Base-by-base conservation (phyloP, 2,797 vertebrate genomes). In the Momotus momota region DNA sequence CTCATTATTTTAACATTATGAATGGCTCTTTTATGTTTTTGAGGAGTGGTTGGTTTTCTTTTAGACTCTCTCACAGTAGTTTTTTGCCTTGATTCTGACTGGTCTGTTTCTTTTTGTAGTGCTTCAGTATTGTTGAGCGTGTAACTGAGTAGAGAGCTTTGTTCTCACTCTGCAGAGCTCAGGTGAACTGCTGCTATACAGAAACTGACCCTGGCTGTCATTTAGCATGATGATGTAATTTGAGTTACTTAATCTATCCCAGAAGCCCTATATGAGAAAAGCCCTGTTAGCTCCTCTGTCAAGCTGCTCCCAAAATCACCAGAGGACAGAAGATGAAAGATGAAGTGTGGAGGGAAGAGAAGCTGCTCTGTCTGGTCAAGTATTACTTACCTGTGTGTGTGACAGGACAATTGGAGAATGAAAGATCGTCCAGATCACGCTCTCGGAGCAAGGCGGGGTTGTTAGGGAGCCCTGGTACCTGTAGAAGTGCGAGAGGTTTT, bases 391-490 rank as follows among this genome's bases (percentile, higher is more conserved):
- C 99, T 99, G 99, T 6, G 98, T 97, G 54, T 97, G 98, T 20
- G 99, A 99, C 16, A 99, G 97, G 4, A 97, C 97, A 75, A 99
- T 97, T 0, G 98, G 97, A 1, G 98, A 98, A 14, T 98, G 98
- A 55, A 99, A 98, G 85, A 99, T 93, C 3, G 99, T 99, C 99
- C 99, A 99, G 65, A 98, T 95, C 67, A 99, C 99, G 4, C 99
- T 99, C 97, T 99, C 98, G 0, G 97, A 98, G 95, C 99, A 99
- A 2, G 99, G 99, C 0, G 99, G 99, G 1, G 99, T 99, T 57
- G 99, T 99, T 72, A 99, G 98, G 2, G 99, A 99, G 31, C 99
- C 99, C 8, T 97, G 40, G 90, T 99, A 99, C 71, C 98, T 98
- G 96, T 98, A 99, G 98, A 99, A 99, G 55, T 98, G 94, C 2